Evolutionary conservation across 92 coral and sea anemone genomes (phyloP).

Genomic region (Bergia puertoricense): DNA sequence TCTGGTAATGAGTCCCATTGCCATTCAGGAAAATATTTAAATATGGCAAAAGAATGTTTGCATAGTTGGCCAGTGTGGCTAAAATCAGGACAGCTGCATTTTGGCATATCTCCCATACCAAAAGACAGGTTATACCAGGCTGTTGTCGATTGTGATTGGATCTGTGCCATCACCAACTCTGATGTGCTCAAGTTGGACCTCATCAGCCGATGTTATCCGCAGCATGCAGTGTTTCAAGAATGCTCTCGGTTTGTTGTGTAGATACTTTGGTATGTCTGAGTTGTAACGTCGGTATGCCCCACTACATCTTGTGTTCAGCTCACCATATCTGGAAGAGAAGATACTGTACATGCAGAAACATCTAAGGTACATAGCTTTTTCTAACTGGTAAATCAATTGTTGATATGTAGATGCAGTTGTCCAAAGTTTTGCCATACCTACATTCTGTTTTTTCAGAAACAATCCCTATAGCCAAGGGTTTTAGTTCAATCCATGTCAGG

Average conservation of each 20-base stretch:
- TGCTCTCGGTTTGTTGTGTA: slow-evolving; percentile 45
- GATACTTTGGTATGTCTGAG: slow-evolving; percentile 24
- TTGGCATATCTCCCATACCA: slow-evolving; percentile 48
- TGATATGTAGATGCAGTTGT: background rate
- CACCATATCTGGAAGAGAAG: slow-evolving; percentile 57
- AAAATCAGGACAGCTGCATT: slow-evolving; percentile 50
- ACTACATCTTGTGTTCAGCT: slow-evolving; percentile 56
- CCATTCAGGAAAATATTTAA: slow-evolving; percentile 50
- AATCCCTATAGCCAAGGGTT: background rate
- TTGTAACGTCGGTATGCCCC: slow-evolving; percentile 58
- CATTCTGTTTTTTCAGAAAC: background rate
- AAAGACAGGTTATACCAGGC: slow-evolving; percentile 41
- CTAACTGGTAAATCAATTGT: background rate
- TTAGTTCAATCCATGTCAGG: background rate
- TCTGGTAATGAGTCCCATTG: slow-evolving; percentile 56
- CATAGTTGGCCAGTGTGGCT: slow-evolving; percentile 49
- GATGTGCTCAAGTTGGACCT: slow-evolving; percentile 23
- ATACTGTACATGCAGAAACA: background rate
- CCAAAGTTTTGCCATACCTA: slow-evolving; percentile 1
- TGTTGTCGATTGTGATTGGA: slow-evolving; percentile 31
- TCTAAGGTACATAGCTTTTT: background rate
- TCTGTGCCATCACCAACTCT: slow-evolving; percentile 33
- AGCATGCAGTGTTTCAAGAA: slow-evolving; percentile 41
- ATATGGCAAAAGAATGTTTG: slow-evolving; percentile 56
- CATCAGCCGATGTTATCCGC: slow-evolving; percentile 39